A percentile compares a stretch with the other conserved stretches of the same genome.
These are phyloP conservation scores for Phylloscopus trochilus DNA, from an alignment of 2,113 vertebrate genomes.

Conservation along the genomic window DNA sequence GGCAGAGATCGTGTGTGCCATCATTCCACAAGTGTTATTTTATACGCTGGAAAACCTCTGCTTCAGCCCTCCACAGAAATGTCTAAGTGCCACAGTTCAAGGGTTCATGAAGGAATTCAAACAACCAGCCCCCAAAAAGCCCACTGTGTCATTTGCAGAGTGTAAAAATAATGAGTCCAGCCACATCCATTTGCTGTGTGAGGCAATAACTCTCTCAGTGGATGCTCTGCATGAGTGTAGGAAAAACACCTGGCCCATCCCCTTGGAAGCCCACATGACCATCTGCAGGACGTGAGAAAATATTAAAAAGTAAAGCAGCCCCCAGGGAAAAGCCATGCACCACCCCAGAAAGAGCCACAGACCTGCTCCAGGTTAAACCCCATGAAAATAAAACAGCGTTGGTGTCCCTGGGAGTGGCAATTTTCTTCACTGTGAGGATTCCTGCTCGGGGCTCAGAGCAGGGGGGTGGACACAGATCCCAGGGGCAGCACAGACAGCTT, in stretches of 20 bases:
- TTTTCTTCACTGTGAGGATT: neutral
- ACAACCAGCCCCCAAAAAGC: neutral
- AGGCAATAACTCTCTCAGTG: neutral
- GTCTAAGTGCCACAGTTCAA: neutral
- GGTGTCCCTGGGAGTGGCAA: neutral
- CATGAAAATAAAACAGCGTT: neutral
- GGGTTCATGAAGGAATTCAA: neutral
- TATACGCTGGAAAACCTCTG: neutral
- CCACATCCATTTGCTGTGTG: neutral
- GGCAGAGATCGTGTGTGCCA: accelerated
- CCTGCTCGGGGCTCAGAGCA: neutral
- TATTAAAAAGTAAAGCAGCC: neutral
- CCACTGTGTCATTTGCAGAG: neutral
- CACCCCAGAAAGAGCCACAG: neutral
- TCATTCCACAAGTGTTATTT: neutral
- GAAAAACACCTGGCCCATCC: neutral
- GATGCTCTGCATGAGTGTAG: neutral
- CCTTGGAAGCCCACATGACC: neutral
- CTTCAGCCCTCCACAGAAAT: neutral
- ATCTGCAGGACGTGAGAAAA: neutral
- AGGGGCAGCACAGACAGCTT: accelerated
- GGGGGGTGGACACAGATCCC: neutral
- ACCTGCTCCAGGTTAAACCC: neutral
- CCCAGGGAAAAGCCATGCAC: neutral
- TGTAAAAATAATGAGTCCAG: neutral